A percentile compares a stretch with the other conserved stretches of the same genome.
Conservation (phyloP, 2,888 invertebrate genomes). For the Meiosimyza platycephala region DNA sequence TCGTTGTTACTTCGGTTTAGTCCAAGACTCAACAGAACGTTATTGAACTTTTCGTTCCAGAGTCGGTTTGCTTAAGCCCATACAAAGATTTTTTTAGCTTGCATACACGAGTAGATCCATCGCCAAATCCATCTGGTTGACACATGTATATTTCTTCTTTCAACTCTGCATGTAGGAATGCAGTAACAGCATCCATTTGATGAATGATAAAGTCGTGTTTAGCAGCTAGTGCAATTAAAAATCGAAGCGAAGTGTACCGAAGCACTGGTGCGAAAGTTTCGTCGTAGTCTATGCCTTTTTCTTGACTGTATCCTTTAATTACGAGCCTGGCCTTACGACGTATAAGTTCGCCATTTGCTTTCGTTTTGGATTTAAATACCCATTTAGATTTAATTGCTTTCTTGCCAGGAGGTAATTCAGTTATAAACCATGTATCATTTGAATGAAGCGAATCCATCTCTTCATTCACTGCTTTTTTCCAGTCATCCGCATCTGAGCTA, state of each 20-base stretch:
- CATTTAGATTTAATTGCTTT: conserved; percentile 34
- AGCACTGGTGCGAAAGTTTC: conserved; percentile 38
- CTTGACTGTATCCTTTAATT: conserved; percentile 35
- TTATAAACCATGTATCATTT: conserved; percentile 37
- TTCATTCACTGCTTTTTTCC: conserved; percentile 11
- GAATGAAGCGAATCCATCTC: conserved; percentile 31
- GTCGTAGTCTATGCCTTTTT: conserved; percentile 36
- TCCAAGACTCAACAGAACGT: conserved; percentile 29
- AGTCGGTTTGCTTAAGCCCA: conserved; percentile 39
- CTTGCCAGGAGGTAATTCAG: conserved; percentile 27
- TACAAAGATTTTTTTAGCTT: conserved; percentile 36
- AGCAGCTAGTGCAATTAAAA: conserved; percentile 37
- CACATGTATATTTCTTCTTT: conserved; percentile 42
- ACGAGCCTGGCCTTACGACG: conserved; percentile 41
- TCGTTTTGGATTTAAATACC: conserved; percentile 38
- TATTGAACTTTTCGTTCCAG: conserved; percentile 33
- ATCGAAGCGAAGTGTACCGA: conserved; percentile 36
- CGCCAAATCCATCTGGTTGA: conserved; percentile 41
- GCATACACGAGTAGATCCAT: conserved; percentile 40
- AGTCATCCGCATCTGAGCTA: conserved; percentile 28
- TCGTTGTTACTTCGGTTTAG: conserved; percentile 35
- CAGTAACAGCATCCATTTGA: conserved; percentile 43
- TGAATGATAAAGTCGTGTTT: conserved; percentile 39
- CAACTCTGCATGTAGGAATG: conserved; percentile 39
- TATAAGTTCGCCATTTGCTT: conserved; percentile 30